These are phyloP conservation scores for Caenorhabditis briggsae DNA, from an alignment of 1,140 invertebrate species.

Conservation along the genomic window DNA sequence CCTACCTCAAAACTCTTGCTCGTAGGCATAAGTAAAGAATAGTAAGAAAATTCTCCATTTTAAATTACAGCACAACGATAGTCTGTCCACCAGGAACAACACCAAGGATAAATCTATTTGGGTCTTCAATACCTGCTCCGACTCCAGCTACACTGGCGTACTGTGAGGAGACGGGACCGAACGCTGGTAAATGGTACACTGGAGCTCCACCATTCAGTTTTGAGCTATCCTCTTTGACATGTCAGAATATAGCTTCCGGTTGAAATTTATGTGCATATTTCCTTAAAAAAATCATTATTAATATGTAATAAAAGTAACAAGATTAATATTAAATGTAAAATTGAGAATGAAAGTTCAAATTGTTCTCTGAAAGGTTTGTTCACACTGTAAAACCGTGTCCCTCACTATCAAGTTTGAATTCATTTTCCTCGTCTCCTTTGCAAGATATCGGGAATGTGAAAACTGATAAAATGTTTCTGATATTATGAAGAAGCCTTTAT, in stretches of 20 bases:
- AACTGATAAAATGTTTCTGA: too few relatives aligned
- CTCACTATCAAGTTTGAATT: too few relatives aligned
- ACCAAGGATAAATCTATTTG: slow-evolving; percentile 2
- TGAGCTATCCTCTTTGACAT: background rate
- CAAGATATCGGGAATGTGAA: too few relatives aligned
- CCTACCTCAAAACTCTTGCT: slow-evolving; percentile 2
- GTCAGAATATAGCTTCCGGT: background rate
- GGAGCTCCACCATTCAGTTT: background rate
- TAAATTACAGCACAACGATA: background rate
- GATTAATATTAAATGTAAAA: too few relatives aligned
- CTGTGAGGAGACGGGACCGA: background rate
- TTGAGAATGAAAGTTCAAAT: too few relatives aligned
- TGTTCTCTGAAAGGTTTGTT: too few relatives aligned
- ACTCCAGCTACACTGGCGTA: slow-evolving; percentile 6
- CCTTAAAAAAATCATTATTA: too few relatives aligned
- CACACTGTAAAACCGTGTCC: too few relatives aligned
- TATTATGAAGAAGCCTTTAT: too few relatives aligned
- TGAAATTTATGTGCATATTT: background rate
- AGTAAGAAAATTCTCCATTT: too few relatives aligned
- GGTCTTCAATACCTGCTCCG: slow-evolving; percentile 25
- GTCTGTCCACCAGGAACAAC: slow-evolving; percentile 23
- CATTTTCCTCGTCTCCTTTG: too few relatives aligned
- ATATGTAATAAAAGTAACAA: too few relatives aligned
- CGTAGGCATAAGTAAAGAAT: background rate
- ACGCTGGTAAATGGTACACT: slow-evolving; percentile 7